These are phyloP conservation scores for Pachymerium ferrugineum DNA, from an alignment of 2,888 invertebrate genomes.

Conservation along the genomic window DNA sequence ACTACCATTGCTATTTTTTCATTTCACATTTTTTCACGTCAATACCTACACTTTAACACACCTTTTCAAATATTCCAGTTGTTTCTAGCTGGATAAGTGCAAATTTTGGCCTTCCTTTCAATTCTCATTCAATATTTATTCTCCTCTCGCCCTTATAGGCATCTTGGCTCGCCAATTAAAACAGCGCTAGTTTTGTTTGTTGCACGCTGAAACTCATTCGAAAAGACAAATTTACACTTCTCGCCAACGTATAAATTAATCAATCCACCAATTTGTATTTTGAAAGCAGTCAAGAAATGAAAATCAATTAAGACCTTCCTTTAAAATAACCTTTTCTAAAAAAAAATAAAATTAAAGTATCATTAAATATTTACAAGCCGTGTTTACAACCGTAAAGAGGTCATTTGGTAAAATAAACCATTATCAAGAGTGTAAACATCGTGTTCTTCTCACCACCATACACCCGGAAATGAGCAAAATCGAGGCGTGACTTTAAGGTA, in stretches of 20 bases:
- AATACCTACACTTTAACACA: background rate
- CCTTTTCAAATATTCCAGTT: background rate
- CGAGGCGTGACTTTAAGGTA: too few relatives aligned
- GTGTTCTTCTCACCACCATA: too few relatives aligned
- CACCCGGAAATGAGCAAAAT: too few relatives aligned
- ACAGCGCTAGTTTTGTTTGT: background rate
- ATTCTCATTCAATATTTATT: slow-evolving; percentile 21
- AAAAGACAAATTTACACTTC: background rate
- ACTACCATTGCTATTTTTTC: slow-evolving; percentile 1
- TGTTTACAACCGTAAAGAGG: too few relatives aligned
- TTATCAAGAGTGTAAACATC: too few relatives aligned
- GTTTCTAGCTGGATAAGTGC: slow-evolving; percentile 16
- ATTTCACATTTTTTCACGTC: background rate
- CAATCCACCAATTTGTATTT: too few relatives aligned
- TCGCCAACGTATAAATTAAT: background rate
- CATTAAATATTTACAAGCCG: too few relatives aligned
- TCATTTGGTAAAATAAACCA: too few relatives aligned
- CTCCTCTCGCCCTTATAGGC: background rate
- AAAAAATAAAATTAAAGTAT: too few relatives aligned
- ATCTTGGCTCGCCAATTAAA: slow-evolving; percentile 5
- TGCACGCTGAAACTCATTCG: background rate
- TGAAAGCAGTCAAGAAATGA: too few relatives aligned
- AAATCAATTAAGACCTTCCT: too few relatives aligned
- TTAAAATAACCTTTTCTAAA: too few relatives aligned
- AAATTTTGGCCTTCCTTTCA: slow-evolving; percentile 1